Base-by-base conservation (phyloP, 2,888 invertebrate genomes). In the Cerastis rubricosa region DNA sequence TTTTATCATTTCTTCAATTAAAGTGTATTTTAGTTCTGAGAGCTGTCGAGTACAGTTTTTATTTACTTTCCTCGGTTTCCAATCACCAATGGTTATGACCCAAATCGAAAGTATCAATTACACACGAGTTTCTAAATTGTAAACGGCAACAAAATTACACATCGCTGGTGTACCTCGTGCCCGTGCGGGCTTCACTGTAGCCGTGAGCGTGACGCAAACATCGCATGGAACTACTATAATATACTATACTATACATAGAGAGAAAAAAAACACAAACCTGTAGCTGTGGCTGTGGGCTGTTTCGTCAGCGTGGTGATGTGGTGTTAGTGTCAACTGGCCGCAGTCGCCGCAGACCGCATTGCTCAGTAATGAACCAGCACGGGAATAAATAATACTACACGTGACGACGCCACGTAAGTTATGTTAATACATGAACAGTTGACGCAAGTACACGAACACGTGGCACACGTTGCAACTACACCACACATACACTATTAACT, bases 211-310 rank as follows among this genome's bases (percentile, higher is more conserved):
- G 93, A 91, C 91, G 90, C 91, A 90, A 91, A 90, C 89, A 84
- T 80, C 78, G 76, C 85, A 89, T 88, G 87, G 82, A 89, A 87
- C 89, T 87, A 89, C 86, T 81, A 61, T 61, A 35, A 1, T 19
- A 86, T 73, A 77, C 77, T 81, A 61, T 61, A 35, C 4, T 19
- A 86, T 73, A 77, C 77, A 79, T 83, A 83, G 71, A 84, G 76
- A 78, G 79, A 88, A 85, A 89, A n/a, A 88, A 91, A 90, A 87
- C 86, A 87, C 82, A 91, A 92, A 92, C 92, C 91, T 90, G 93
- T 92, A 91, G 89, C 49, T 59, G 74, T 76, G 86, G 63, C 72
- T 76, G 88, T 76, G 78, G 43, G 43, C 43, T 80, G 89, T 92
- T 91, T 91, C 93, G 89, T 91, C 92, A 93, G 43, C 64, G 8